These are phyloP conservation scores for Botia kubotai DNA, from an alignment of 2,797 vertebrate genomes.

Conservation along the genomic window DNA sequence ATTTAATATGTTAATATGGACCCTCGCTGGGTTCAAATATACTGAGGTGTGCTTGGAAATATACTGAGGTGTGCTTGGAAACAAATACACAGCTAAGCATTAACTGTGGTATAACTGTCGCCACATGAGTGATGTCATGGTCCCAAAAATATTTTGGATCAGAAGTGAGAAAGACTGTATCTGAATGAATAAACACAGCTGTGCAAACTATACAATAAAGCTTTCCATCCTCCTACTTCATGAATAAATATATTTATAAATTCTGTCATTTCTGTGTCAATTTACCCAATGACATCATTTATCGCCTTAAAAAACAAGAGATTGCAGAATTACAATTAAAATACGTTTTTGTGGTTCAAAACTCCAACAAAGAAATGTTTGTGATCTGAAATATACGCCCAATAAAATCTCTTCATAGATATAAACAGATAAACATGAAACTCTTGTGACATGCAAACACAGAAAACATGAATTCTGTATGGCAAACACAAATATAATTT, in stretches of 20 bases:
- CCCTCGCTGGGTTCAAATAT: not conserved
- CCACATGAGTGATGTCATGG: not conserved
- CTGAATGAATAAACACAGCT: conserved; percentile 39
- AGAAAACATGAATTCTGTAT: conserved; percentile 42
- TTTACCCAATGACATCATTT: conserved; percentile 58
- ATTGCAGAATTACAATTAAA: conserved; percentile 30
- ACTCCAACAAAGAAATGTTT: not conserved
- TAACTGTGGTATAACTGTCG: not conserved
- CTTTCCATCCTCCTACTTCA: conserved; percentile 31
- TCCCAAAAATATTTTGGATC: not conserved
- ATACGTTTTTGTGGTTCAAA: conserved; percentile 31
- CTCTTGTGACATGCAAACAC: conserved; percentile 54
- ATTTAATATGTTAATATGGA: not conserved
- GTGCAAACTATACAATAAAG: conserved; percentile 59
- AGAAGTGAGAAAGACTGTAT: conserved; percentile 10
- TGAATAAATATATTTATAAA: conserved; percentile 35
- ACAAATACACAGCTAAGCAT: not conserved
- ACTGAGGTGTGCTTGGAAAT: not conserved
- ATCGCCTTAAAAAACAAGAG: conserved; percentile 41
- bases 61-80: not conserved
- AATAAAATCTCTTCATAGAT: conserved; percentile 34
- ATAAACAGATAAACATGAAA: conserved; percentile 41
- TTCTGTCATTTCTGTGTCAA: conserved; percentile 36
- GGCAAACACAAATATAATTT: conserved; percentile 48
- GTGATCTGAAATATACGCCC: conserved; percentile 42